Conservation (phyloP, 2,113 vertebrate species). For the pig (Sus scrofa) region DNA sequence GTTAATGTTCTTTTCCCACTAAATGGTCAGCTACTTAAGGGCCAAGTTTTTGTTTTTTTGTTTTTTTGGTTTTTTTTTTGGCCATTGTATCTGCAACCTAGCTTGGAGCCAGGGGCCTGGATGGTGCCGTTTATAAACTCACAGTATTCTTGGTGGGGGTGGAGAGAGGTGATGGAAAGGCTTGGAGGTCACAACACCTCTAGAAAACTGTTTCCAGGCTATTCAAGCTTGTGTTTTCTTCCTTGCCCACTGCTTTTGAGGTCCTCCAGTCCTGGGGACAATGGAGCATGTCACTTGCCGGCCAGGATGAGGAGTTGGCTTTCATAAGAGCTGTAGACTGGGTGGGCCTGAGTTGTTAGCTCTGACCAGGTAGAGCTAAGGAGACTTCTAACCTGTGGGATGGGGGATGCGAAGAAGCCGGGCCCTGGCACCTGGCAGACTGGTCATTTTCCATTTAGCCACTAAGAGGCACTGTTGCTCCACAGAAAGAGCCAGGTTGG, state of each 20-base stretch:
- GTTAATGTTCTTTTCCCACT: background rate
- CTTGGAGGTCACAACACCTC: background rate
- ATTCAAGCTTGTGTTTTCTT: background rate
- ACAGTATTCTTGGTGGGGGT: background rate
- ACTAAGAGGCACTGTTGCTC: slow-evolving; percentile 39
- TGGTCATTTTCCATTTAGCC: background rate
- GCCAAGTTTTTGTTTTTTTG: background rate
- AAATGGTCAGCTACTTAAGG: background rate
- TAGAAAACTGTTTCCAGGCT: background rate
- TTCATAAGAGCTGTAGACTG: background rate
- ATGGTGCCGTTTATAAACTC: background rate
- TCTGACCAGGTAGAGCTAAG: background rate
- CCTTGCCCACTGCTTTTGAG: background rate
- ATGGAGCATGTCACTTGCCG: background rate
- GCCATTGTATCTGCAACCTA: background rate
- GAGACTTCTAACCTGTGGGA: background rate
- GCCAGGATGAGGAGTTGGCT: background rate
- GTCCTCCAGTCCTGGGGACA: background rate
- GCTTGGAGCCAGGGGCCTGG: background rate
- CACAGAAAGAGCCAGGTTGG: background rate
- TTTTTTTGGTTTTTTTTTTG: background rate
- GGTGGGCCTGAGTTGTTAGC: background rate
- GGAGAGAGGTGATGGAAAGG: too few species aligned
- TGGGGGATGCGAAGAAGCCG: background rate
- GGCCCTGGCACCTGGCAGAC: background rate